Percentiles rank a stretch among this genome's conserved stretches.
These are phyloP conservation scores for Magallana angulata DNA, from an alignment of 1,140 invertebrate genomes.

Conservation along the genomic window DNA sequence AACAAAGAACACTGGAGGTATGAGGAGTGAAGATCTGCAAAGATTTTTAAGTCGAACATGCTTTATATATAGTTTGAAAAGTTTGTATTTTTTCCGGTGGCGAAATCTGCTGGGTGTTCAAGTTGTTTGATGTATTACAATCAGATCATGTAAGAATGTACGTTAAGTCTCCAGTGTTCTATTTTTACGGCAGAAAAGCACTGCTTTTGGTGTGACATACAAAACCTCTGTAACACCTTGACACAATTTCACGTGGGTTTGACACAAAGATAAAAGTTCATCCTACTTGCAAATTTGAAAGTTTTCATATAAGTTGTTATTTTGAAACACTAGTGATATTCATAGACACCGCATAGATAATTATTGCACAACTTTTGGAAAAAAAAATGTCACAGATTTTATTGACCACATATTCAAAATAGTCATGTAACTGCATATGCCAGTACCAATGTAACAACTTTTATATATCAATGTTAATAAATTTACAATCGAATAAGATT, in stretches of 20 bases:
- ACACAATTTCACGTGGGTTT: background rate
- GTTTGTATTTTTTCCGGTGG: background rate
- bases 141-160: background rate
- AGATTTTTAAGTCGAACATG: background rate
- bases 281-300: no score
- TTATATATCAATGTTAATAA: no score
- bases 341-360: no score
- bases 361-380: no score
- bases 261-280: no score
- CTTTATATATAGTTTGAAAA: background rate
- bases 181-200: background rate
- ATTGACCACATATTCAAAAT: no score
- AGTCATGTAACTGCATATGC: no score
- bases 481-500: no score
- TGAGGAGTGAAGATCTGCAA: background rate
- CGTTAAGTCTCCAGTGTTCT: background rate
- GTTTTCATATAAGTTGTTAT: no score
- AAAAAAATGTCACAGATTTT: no score
- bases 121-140: background rate
- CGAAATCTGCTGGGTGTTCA: background rate
- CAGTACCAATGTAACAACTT: no score
- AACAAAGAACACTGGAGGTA: background rate
- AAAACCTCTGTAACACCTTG: background rate
- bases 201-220: background rate
- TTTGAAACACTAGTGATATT: no score